phyloP scores from a whole-genome alignment of 2,888 invertebrate genomes.

The Scaptomyza reducta region DNA sequence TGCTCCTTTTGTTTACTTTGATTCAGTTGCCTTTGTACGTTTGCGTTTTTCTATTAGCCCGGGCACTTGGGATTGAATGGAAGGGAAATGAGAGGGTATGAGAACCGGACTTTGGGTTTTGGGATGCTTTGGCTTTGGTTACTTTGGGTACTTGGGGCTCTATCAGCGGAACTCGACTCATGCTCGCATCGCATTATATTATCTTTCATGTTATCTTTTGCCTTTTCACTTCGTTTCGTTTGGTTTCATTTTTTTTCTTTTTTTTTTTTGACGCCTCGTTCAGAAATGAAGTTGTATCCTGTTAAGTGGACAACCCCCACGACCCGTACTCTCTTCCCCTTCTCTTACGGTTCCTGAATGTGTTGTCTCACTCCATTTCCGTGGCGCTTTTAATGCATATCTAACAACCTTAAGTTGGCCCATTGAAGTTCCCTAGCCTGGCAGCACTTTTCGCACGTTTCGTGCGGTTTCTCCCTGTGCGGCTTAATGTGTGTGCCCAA shows the following conservation, averaged over 20 bases:
- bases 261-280: constrained; percentile 51
- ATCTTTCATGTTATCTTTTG: constrained; percentile 74
- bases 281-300: constrained; percentile 73
- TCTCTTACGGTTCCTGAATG: background rate
- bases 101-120: constrained; percentile 4
- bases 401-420: constrained; percentile 65
- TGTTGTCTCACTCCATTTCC: constrained; percentile 37
- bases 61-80: constrained; percentile 16
- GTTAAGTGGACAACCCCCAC: constrained; percentile 60
- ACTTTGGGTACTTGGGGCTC: constrained; percentile 24
- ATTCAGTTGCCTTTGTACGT: constrained; percentile 48
- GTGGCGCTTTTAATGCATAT: constrained; percentile 72
- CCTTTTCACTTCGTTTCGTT: constrained; percentile 56
- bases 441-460: constrained; percentile 60
- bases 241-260: background rate
- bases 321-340: background rate
- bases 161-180: constrained; percentile 17
- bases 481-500: constrained; percentile 63
- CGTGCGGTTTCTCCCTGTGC: constrained; percentile 36
- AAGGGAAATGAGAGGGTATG: background rate
- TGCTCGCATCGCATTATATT: constrained; percentile 74
- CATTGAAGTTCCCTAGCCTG: constrained; percentile 56
- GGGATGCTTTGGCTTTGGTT: constrained; percentile 9
- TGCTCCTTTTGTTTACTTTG: constrained; percentile 46
- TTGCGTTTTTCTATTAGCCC: constrained; percentile 59